Evolutionary conservation across 35 echinoderm and acorn worm genomes (phyloP), one percentile per base, ranked within the genome.

Genomic region (Apostichopus japonicus): DNA sequence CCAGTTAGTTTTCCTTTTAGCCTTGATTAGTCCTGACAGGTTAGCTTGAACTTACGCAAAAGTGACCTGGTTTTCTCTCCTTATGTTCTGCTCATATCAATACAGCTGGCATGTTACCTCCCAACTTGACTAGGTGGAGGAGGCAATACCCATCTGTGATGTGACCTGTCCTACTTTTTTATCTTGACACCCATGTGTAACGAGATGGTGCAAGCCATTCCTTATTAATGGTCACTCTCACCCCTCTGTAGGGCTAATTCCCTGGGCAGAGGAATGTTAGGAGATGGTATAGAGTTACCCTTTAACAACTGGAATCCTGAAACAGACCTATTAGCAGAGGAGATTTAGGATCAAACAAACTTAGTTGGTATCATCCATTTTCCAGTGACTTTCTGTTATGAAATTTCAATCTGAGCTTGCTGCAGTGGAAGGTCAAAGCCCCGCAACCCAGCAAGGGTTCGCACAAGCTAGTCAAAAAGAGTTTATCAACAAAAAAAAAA

Each of bases 131-230:
- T 57, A 17, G 81, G 21, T 62, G 19, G 10, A 24, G 81, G 81
- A 58, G 57, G 54, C 24, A 58, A 44, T 44, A 44, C 56, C 17
- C 81, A 57, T 84, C 54, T 84, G n/a, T 54, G 17, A 23, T 24
- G 10, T 84, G 81, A 84, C 81, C 81, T 58, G 81, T 57, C 81
- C 81, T 84, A 84, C 54, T 84, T 84, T 84, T 84, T 61, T 4
- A 17, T 84, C 11, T 23, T 11, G 10, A 23, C 81, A 75, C 81
- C 81, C 81, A 57, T 23, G 3, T 54, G 6, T 57, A 55, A 57
- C 57, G 33, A 44, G 19, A 84, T 84, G 81, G 81, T 84, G 6
- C 22, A 16, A 23, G 4, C 81, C 56, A 19, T 75, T 75, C 14
- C 16, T 75, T 84, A 54, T 57, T 57, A 59, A 57, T 84, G 81